These are phyloP conservation scores for Fukomys damarensis DNA, from an alignment of 2,113 vertebrate species.

Conservation along the genomic window DNA sequence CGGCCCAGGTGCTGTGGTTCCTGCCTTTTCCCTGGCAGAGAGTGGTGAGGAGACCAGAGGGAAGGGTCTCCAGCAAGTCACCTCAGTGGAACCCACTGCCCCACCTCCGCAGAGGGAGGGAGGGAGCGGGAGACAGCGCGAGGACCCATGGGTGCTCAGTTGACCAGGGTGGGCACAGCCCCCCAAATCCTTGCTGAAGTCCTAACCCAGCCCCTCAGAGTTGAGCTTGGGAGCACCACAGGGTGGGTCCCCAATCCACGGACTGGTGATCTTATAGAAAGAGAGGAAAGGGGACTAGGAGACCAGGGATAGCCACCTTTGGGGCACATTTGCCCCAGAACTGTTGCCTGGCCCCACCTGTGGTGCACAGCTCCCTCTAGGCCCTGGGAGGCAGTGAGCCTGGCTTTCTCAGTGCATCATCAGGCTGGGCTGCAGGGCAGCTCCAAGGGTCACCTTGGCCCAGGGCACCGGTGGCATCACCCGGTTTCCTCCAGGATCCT, in stretches of 20 bases:
- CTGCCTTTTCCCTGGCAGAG: background rate
- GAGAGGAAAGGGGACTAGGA: background rate
- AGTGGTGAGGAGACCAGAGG: background rate
- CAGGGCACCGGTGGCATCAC: background rate
- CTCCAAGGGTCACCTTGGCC: background rate
- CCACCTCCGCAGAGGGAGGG: background rate
- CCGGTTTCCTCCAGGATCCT: background rate
- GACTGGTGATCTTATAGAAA: too few species aligned
- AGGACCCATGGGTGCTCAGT: background rate
- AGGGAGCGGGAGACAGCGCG: background rate
- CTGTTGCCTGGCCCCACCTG: background rate
- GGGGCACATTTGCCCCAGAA: background rate
- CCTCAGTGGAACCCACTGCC: accelerated
- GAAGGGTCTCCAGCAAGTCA: background rate
- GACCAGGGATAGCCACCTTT: background rate
- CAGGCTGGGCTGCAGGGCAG: background rate
- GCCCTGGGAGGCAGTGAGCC: background rate
- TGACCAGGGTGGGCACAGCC: background rate
- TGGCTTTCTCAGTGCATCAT: background rate
- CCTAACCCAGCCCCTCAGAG: background rate
- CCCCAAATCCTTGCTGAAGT: background rate
- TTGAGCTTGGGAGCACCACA: background rate
- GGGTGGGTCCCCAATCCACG: background rate
- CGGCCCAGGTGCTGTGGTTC: too few species aligned
- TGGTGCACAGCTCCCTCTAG: background rate